phyloP scores from a whole-genome alignment of 2,113 vertebrate genomes.

The Guaruba guarouba region DNA sequence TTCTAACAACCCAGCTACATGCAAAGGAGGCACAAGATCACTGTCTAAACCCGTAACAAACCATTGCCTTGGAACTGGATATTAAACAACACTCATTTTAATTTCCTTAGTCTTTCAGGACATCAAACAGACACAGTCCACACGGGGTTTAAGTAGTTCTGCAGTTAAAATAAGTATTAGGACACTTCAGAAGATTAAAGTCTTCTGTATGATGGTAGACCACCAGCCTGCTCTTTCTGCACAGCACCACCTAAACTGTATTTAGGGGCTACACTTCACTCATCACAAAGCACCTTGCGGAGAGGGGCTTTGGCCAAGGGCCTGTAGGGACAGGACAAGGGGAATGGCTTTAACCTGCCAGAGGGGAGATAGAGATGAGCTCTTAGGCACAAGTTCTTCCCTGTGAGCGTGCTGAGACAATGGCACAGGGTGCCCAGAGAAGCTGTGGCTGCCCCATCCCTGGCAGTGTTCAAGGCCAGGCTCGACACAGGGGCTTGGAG shows the following conservation, averaged over 20 bases:
- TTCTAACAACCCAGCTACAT: rapidly evolving
- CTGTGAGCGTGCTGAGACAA: not conserved
- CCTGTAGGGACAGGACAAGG: not conserved
- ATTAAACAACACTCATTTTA: rapidly evolving
- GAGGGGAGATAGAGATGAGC: not conserved
- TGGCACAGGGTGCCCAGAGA: no score
- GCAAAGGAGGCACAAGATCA: rapidly evolving
- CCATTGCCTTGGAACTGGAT: not conserved
- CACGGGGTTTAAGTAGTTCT: not conserved
- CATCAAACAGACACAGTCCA: not conserved
- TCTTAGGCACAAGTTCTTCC: not conserved
- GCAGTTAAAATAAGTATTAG: not conserved
- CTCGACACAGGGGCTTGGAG: not conserved
- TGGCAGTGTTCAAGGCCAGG: no score
- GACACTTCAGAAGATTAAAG: not conserved
- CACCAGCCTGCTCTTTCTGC: not conserved
- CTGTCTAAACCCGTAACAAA: rapidly evolving
- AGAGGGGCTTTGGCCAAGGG: not conserved
- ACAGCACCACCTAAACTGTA: rapidly evolving
- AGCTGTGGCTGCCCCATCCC: no score
- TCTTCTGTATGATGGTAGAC: rapidly evolving
- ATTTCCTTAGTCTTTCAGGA: not conserved
- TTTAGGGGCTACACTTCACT: not conserved
- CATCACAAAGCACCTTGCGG: not conserved
- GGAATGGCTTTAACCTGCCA: not conserved